Conservation (phyloP, 2,888 invertebrate genomes). For the Folsomia candida region DNA sequence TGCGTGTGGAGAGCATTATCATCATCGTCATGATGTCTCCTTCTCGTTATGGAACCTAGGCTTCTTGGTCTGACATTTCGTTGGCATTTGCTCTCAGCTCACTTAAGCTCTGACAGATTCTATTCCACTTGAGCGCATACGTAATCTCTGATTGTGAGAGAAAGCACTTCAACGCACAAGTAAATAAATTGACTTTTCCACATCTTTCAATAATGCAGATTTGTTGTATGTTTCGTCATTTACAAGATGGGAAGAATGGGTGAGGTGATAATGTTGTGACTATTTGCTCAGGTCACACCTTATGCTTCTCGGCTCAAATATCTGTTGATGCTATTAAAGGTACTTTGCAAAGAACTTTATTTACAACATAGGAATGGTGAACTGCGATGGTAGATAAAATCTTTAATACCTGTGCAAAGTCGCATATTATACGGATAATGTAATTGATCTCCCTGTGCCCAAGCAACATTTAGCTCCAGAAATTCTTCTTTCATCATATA, state of each 20-base stretch:
- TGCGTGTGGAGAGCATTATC: not conserved
- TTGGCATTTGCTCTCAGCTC: not conserved
- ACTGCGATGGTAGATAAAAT: too few species aligned
- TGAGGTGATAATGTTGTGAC: too few species aligned
- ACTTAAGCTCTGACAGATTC: constrained; percentile 1
- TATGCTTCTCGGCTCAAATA: too few species aligned
- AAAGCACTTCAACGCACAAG: not conserved
- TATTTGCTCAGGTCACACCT: too few species aligned
- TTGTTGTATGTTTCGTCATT: not conserved
- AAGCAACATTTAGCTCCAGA: too few species aligned
- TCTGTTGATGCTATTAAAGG: too few species aligned
- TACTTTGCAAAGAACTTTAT: too few species aligned
- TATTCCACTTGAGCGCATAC: not conserved
- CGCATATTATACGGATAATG: too few species aligned
- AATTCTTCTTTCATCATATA: too few species aligned
- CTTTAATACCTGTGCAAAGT: too few species aligned
- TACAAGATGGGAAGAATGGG: not conserved
- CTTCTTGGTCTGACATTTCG: not conserved
- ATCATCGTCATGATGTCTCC: not conserved
- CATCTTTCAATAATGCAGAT: not conserved
- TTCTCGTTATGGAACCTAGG: not conserved
- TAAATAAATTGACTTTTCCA: not conserved
- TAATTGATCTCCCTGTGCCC: too few species aligned
- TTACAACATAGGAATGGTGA: too few species aligned
- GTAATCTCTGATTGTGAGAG: not conserved